Conservation (phyloP, 2,113 vertebrate species). For the Pterocles burchelli region DNA sequence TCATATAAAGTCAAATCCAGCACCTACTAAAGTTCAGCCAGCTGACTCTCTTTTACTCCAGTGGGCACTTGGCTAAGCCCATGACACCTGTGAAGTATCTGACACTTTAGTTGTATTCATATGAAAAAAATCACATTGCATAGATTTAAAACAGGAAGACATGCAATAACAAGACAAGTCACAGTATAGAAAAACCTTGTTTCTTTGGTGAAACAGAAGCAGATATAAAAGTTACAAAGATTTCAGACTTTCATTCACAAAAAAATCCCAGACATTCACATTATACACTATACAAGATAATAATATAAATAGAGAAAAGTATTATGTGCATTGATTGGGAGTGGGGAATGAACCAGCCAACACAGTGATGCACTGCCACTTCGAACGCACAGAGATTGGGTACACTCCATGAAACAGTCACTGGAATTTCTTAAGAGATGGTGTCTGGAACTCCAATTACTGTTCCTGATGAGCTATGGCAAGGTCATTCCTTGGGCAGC, state of each 20-base stretch:
- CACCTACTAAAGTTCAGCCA: slow-evolving; percentile 64
- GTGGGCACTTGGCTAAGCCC: slow-evolving; percentile 26
- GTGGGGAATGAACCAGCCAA: slow-evolving; percentile 63
- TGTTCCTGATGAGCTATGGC: slow-evolving; percentile 18
- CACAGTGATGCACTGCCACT: slow-evolving; percentile 45
- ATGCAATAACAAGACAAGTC: slow-evolving; percentile 82
- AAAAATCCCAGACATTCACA: slow-evolving; percentile 88
- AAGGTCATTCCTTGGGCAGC: slow-evolving; percentile 42
- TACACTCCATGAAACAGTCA: background rate
- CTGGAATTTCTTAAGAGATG: slow-evolving; percentile 1
- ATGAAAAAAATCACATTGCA: slow-evolving; percentile 72
- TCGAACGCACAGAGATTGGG: background rate
- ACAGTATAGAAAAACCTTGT: slow-evolving; percentile 85
- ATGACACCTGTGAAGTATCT: slow-evolving; percentile 19
- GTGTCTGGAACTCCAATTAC: background rate
- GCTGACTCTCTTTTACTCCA: slow-evolving; percentile 53
- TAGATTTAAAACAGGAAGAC: slow-evolving; percentile 67
- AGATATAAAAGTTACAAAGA: slow-evolving; percentile 86
- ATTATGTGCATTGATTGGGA: slow-evolving; percentile 87
- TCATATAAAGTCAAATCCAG: slow-evolving; percentile 61
- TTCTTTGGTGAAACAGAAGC: slow-evolving; percentile 93
- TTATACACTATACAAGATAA: slow-evolving; percentile 90
- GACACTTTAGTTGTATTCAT: slow-evolving; percentile 58
- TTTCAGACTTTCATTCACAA: slow-evolving; percentile 85
- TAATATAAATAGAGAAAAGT: slow-evolving; percentile 92